These are phyloP conservation scores for Stenurella melanura DNA, from an alignment of 2,888 invertebrate genomes.

Conservation along the genomic window DNA sequence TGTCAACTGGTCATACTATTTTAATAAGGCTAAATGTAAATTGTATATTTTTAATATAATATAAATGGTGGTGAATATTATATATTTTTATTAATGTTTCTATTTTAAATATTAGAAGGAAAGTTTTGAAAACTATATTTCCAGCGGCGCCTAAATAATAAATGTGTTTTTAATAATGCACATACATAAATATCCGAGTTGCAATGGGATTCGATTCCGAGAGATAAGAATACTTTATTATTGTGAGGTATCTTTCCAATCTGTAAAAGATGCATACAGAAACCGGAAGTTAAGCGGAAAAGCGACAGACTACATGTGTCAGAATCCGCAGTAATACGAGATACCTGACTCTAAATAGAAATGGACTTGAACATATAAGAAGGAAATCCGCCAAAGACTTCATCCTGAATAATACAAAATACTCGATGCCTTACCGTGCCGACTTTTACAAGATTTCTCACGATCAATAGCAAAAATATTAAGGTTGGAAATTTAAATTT, in stretches of 20 bases:
- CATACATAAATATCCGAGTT: neutral
- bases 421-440: slow-evolving; percentile 17
- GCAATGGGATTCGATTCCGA: slow-evolving; percentile 10
- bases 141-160: neutral
- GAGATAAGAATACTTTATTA: slow-evolving; percentile 25
- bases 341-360: slow-evolving; percentile 42
- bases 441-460: neutral
- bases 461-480: slow-evolving; percentile 13
- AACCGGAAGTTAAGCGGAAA: slow-evolving; percentile 40
- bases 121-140: too few relatives aligned
- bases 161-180: slow-evolving; percentile 13
- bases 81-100: too few relatives aligned
- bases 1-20: too few relatives aligned
- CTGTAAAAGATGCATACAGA: slow-evolving; percentile 40
- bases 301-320: slow-evolving; percentile 39
- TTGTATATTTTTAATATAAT: too few relatives aligned
- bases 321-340: slow-evolving; percentile 33
- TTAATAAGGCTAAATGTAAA: too few relatives aligned
- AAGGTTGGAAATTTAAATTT: slow-evolving; percentile 2
- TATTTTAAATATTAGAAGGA: too few relatives aligned
- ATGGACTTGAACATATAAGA: slow-evolving; percentile 39
- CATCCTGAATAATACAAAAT: slow-evolving; percentile 44
- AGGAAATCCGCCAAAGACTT: slow-evolving; percentile 43
- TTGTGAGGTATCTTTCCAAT: slow-evolving; percentile 32
- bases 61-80: too few relatives aligned